Conservation (phyloP, 1,140 invertebrate genomes). For the Papilio polytes region DNA sequence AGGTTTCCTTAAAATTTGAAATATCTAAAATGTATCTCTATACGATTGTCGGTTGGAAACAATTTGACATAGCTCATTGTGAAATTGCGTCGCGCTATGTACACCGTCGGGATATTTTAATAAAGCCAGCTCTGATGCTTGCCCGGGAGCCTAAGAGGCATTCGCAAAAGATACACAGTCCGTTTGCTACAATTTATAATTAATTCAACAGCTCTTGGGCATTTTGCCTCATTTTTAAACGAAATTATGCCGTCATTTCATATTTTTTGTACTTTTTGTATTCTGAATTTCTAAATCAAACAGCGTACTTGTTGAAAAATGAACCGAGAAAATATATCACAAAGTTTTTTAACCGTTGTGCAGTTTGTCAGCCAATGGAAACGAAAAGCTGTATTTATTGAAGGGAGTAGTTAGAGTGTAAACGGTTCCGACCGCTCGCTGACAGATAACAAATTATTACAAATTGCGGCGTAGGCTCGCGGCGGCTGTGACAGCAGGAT, state of each 20-base stretch:
- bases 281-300: neutral
- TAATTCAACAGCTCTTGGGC: slow-evolving; percentile 39
- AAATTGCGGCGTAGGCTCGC: slow-evolving; percentile 49
- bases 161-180: slow-evolving; percentile 37
- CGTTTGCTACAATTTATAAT: slow-evolving; percentile 50
- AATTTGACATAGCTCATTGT: slow-evolving; percentile 55
- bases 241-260: slow-evolving; percentile 22
- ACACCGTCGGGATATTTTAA: slow-evolving; percentile 51
- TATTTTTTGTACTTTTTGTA: slow-evolving; percentile 45
- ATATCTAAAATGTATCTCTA: neutral
- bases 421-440: slow-evolving; percentile 37
- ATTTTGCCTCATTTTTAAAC: slow-evolving; percentile 24
- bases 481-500: slow-evolving; percentile 37
- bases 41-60: slow-evolving; percentile 39
- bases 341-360: neutral
- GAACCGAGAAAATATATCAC: neutral
- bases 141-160: slow-evolving; percentile 3
- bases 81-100: slow-evolving; percentile 48
- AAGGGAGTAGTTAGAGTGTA: slow-evolving; percentile 28
- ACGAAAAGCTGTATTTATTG: slow-evolving; percentile 27
- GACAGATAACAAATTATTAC: slow-evolving; percentile 57
- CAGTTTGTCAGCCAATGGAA: neutral
- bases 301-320: neutral
- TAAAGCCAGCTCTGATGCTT: slow-evolving; percentile 43
- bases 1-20: neutral